Evolutionary conservation across 1,140 invertebrate genomes (phyloP).

Genomic region (Hormaphis cornu): DNA sequence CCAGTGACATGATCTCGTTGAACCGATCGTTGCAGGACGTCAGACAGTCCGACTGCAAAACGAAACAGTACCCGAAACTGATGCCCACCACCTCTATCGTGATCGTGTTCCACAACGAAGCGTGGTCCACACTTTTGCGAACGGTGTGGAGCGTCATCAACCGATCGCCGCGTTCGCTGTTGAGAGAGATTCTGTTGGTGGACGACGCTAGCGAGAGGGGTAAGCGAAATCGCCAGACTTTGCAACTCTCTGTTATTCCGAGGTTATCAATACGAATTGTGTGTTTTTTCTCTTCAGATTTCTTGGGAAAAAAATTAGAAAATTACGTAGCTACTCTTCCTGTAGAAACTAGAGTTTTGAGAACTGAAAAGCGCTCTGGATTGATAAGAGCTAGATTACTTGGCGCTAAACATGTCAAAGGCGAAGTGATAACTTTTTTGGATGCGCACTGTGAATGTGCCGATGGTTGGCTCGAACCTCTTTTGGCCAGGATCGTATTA

Average conservation of each 20-base stretch:
- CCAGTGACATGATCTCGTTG: slow-evolving; percentile 93
- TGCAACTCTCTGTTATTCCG: background rate
- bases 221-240: slow-evolving; percentile 41
- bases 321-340: slow-evolving; percentile 78
- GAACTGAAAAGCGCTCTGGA: slow-evolving; percentile 83
- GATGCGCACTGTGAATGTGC: slow-evolving; percentile 90
- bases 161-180: slow-evolving; percentile 71
- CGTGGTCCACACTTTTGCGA: slow-evolving; percentile 88
- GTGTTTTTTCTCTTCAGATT: slow-evolving; percentile 53
- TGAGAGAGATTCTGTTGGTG: slow-evolving; percentile 90
- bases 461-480: slow-evolving; percentile 89
- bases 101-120: slow-evolving; percentile 96
- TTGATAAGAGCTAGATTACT: slow-evolving; percentile 84
- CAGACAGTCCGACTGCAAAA: slow-evolving; percentile 72
- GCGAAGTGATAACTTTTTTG: slow-evolving; percentile 90
- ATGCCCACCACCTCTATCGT: slow-evolving; percentile 86
- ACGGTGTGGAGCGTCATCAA: slow-evolving; percentile 97
- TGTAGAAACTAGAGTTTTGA: slow-evolving; percentile 69
- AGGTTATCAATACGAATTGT: background rate
- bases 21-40: slow-evolving; percentile 94
- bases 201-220: slow-evolving; percentile 92
- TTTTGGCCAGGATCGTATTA: slow-evolving; percentile 77
- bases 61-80: slow-evolving; percentile 62
- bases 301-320: slow-evolving; percentile 78
- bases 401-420: slow-evolving; percentile 83